A percentile compares a stretch with the other conserved stretches of the same genome.
phyloP scores from a whole-genome alignment of 2,113 vertebrate species.

The Lamprotornis superbus region DNA sequence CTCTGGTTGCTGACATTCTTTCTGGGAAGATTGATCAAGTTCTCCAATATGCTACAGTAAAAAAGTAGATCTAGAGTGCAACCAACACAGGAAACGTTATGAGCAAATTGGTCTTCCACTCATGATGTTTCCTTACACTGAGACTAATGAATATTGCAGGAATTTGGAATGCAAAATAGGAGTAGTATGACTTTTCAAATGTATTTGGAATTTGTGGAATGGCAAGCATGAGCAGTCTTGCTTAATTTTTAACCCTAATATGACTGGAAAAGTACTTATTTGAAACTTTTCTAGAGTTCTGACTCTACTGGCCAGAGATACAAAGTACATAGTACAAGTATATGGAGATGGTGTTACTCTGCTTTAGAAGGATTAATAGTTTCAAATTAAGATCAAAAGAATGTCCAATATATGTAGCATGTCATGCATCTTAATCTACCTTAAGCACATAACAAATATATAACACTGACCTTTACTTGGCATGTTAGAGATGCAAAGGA shows the following conservation, averaged over 20 bases:
- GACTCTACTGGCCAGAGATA: not conserved
- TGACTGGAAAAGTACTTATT: not conserved
- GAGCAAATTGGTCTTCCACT: not conserved
- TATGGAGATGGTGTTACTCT: not conserved
- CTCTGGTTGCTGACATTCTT: not conserved
- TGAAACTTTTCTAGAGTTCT: not conserved
- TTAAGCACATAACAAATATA: not conserved
- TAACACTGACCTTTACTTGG: not conserved
- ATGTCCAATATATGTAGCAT: not conserved
- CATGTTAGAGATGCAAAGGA: not conserved
- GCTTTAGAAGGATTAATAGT: not conserved
- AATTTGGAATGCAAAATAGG: not conserved
- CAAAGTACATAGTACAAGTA: not conserved
- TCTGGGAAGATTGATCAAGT: not conserved
- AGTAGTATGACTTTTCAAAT: not conserved
- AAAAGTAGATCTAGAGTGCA: not conserved
- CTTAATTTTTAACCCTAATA: conserved; percentile 14
- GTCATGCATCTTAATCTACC: not conserved
- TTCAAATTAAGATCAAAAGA: not conserved
- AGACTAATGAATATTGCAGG: not conserved
- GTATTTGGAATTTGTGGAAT: conserved; percentile 24
- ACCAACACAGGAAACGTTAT: not conserved
- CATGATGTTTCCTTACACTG: not conserved
- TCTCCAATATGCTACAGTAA: not conserved
- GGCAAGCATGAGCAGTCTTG: not conserved